These are phyloP conservation scores for Geotrypetes seraphini DNA, from an alignment of 2,797 vertebrate species.

Conservation along the genomic window DNA sequence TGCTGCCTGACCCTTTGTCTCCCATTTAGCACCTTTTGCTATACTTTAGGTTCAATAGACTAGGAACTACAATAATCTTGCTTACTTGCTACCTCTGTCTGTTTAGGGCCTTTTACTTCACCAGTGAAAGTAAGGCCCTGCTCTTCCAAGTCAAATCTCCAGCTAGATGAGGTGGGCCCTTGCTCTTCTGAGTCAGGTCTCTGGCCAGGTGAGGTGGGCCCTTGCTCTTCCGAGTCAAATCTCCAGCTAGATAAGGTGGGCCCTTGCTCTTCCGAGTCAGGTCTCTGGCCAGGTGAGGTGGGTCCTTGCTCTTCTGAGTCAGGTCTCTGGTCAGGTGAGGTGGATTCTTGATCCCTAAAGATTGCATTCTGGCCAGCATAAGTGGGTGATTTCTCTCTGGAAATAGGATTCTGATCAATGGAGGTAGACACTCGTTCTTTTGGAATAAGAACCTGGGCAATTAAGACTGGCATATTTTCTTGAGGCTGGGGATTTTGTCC, in stretches of 20 bases:
- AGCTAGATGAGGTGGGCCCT: neutral
- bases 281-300: neutral
- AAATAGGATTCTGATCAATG: conserved; percentile 36
- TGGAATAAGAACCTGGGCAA: conserved; percentile 36
- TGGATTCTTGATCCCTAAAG: conserved; percentile 10
- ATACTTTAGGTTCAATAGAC: no score
- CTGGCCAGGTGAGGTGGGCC: neutral
- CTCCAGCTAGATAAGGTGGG: neutral
- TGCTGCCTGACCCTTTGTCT: no score
- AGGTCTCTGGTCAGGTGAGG: neutral
- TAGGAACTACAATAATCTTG: no score
- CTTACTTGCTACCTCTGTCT: no score
- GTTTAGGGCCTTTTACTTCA: neutral
- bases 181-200: neutral
- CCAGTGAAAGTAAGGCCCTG: neutral
- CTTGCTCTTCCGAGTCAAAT: neutral
- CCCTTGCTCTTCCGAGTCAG: neutral
- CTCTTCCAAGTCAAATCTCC: neutral
- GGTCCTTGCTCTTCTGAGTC: neutral
- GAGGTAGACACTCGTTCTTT: conserved; percentile 47
- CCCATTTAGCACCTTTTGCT: no score
- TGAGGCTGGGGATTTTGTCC: conserved; percentile 53
- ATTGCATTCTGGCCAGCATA: neutral
- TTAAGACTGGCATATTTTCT: conserved; percentile 45
- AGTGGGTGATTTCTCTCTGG: conserved; percentile 22